Base-by-base conservation (phyloP, 2,113 vertebrate species). In the Poecilia latipinna region DNA sequence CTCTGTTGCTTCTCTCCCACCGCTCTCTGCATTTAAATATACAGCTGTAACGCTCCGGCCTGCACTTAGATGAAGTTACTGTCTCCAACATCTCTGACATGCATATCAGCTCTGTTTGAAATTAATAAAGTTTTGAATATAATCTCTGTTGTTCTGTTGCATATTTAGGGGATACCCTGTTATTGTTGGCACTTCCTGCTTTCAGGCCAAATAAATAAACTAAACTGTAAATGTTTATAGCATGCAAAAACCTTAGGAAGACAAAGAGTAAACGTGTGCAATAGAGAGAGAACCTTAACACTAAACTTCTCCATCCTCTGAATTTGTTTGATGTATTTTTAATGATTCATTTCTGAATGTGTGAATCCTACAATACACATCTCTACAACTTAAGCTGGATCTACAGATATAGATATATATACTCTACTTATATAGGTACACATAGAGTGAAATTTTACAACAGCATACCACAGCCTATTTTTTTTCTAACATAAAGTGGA, bases 121-220 rank as follows among this genome's bases (percentile, higher is more conserved):
- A 90, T 39, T 54, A 93, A 92, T 91, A 92, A 93, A 89, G 69
- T 89, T 89, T 91, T 70, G 61, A 70, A 7, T 85, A 84, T 70
- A 82, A 82, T 29, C 15, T 64, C 3, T 51, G 5, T 15, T 72
- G 29, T 77, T 24, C 0, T 80, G 32, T 12, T 69, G 37, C 72
- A 57, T 78, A 24, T 24, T 4, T 74, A 8, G 22, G 5, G 28
- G 28, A 15, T 35, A 1, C 24, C 29, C 5, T 19, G 24, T 4
- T 60, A 17, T 26, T 60, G 28, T 68, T 7, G 6, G 24, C 66
- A 42, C 33, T 69, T 62, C 68, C 57, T 65, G 60, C 77, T 74
- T 26, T 12, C 65, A 74, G 68, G 1, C 70, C 17, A 32, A 68
- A 2, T 8, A n/a, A 72, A 26, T 31, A 70, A 65, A 61, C 24